A percentile compares a stretch with the other conserved stretches of the same genome.
These are phyloP conservation scores for Eidolon dupreanum DNA, from an alignment of 2,797 vertebrate species.

Conservation along the genomic window DNA sequence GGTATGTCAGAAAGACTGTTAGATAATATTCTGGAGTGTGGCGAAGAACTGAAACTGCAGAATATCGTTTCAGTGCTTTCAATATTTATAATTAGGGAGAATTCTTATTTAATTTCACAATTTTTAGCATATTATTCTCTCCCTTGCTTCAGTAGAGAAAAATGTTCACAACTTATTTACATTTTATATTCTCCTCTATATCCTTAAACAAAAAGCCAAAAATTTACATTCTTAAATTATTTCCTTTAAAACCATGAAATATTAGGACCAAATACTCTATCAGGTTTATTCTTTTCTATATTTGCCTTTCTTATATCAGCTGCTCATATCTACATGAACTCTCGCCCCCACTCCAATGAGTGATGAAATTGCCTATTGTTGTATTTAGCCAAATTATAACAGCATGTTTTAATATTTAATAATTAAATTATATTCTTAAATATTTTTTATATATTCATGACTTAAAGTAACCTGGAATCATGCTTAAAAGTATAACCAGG, in stretches of 20 bases:
- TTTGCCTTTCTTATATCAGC: background rate
- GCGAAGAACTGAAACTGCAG: background rate
- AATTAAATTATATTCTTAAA: background rate
- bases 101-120: background rate
- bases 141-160: background rate
- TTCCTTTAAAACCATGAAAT: background rate
- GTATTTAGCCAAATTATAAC: background rate
- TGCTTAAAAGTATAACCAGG: background rate
- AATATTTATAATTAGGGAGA: background rate
- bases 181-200: background rate
- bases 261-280: background rate
- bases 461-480: background rate
- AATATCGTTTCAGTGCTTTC: background rate
- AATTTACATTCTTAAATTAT: background rate
- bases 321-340: background rate
- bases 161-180: background rate
- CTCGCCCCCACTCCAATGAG: background rate
- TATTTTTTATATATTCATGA: background rate
- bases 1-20: background rate
- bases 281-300: background rate
- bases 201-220: background rate
- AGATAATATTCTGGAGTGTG: background rate
- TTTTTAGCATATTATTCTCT: background rate
- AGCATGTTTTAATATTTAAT: background rate
- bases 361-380: background rate